Evolutionary conservation across 2,797 vertebrate genomes (phyloP), one percentile per base, ranked within the genome.

Genomic region (Benthosema pterotum): DNA sequence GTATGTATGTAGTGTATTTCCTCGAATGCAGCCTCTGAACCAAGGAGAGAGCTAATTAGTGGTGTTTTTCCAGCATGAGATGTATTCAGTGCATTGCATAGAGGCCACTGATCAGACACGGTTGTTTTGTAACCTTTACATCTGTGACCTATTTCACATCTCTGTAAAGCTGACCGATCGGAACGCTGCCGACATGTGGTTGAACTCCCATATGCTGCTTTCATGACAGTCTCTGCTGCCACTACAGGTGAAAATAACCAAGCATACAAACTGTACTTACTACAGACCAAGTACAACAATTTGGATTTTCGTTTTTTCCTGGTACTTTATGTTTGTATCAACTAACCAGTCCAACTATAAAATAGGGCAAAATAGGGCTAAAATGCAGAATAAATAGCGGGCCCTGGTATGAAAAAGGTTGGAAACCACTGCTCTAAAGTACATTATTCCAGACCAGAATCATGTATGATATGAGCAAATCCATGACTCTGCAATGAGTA

Each of bases 81-180:
- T 59, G 54, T 17, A 72, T 32, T 49, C 22, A 4, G 52, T 13
- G 45, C n/a, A 69, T 49, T 22, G 19, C 49, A 43, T 15, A 2
- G 22, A 58, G 72, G 67, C 71, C 67, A 65, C 54, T 60, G 75
- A 77, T 78, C 54, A 42, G 73, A 78, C 72, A 63, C 52, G 15
- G 15, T 13, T 18, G 46, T 55, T 57, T n/a, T 17, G 51, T 60
- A 66, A 81, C 75, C 77, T 78, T 84, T 81, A 57, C 75, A 83
- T 77, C 66, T 78, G 62, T 80, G 82, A 83, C 79, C 80, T 83
- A 80, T 77, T n/a, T 75, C 70, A 56, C 52, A 55, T 56, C 66
- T 54, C 13, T 64, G 74, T 78, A 78, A 76, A 3, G 15, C 69
- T 74, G 65, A 85, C 70, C 66, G 64, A 67, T 55, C 22, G 63